Percentiles rank a stretch among this genome's conserved stretches.
These are phyloP conservation scores for Vulpes vulpes DNA, from an alignment of 2,113 vertebrate species.

Conservation along the genomic window DNA sequence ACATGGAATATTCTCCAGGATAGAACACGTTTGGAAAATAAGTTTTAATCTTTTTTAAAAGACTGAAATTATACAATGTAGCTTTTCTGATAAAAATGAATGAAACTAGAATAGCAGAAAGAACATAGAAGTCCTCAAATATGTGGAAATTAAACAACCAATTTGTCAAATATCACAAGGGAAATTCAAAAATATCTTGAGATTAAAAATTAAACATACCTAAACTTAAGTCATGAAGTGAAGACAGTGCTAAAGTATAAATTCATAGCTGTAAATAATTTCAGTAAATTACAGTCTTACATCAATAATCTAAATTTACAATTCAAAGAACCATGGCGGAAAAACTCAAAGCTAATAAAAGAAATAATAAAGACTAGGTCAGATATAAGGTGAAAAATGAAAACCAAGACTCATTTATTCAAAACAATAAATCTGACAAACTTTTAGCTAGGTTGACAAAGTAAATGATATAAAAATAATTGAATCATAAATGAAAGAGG, in stretches of 20 bases:
- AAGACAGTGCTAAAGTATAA: not conserved
- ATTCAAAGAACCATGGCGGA: not conserved
- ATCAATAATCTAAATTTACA: not conserved
- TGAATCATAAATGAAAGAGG: not conserved
- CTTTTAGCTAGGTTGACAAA: not conserved
- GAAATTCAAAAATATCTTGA: not conserved
- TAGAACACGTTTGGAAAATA: not conserved
- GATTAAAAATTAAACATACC: not conserved
- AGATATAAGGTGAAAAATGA: not conserved
- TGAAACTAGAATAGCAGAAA: not conserved
- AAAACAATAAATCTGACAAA: not conserved
- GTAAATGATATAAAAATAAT: not conserved
- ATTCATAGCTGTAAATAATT: not conserved
- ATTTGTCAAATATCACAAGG: not conserved
- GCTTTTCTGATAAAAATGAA: not conserved
- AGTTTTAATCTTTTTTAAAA: not conserved
- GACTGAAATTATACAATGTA: not conserved
- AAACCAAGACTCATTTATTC: not conserved
- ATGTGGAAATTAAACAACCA: not conserved
- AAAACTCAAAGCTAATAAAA: not conserved
- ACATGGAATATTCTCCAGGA: not conserved
- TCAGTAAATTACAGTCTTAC: not conserved
- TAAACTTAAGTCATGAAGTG: not conserved
- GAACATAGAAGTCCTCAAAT: not conserved
- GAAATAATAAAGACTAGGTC: not conserved